Evolutionary conservation across 1,140 invertebrate genomes (phyloP).

Genomic region (Eueides isabella): DNA sequence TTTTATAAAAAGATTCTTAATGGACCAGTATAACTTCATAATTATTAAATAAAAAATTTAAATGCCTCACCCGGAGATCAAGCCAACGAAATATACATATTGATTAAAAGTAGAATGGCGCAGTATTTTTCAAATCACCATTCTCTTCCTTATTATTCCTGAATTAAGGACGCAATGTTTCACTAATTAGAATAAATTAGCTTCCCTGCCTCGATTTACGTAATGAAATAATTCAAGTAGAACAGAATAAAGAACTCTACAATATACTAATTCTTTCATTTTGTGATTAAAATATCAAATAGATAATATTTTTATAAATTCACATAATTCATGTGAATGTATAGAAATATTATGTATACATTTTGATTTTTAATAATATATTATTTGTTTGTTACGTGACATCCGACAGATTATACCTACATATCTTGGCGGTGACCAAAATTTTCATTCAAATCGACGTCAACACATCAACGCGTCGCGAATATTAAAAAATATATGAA

Average conservation of each 20-base stretch:
- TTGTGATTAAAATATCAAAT: slow-evolving; percentile 4
- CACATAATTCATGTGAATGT: background rate
- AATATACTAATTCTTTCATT: background rate
- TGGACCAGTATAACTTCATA: background rate
- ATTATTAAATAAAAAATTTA: background rate
- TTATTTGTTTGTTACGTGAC: slow-evolving; percentile 18
- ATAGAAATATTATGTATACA: background rate
- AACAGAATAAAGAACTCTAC: background rate
- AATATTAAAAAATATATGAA: slow-evolving; percentile 23
- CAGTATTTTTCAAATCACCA: slow-evolving; percentile 45
- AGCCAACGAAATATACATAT: background rate
- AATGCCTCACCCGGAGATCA: background rate
- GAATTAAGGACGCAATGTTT: slow-evolving; percentile 45
- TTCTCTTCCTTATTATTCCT: slow-evolving; percentile 44
- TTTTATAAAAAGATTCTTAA: background rate
- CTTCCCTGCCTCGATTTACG: slow-evolving; percentile 34
- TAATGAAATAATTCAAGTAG: slow-evolving; percentile 28
- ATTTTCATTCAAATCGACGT: slow-evolving; percentile 5
- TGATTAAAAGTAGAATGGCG: background rate
- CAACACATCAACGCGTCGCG: background rate
- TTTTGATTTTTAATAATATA: slow-evolving; percentile 7
- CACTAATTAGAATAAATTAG: slow-evolving; percentile 69
- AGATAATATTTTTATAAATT: background rate
- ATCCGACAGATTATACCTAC: slow-evolving; percentile 15
- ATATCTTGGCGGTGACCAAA: background rate